A percentile compares a stretch with the other conserved stretches of the same genome.
Evolutionary conservation across 2,113 vertebrate genomes (phyloP).

Genomic region (Laterallus jamaicensis): DNA sequence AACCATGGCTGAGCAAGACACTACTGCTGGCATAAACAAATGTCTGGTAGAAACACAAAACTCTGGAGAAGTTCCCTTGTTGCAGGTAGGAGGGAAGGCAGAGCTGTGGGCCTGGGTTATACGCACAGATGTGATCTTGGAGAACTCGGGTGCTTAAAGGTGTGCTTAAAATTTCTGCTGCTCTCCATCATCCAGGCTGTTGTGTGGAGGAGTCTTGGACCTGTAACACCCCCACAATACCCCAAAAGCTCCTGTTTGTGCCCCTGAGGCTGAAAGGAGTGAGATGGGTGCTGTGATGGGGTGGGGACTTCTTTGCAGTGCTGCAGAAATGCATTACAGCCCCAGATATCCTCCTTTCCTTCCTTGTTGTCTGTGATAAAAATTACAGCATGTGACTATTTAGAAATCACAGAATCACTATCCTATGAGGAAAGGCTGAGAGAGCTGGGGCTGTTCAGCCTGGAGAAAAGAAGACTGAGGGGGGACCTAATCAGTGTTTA

Average conservation of each 20-base stretch:
- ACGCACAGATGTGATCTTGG: neutral
- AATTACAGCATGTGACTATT: neutral
- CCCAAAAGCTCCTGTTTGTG: accelerated
- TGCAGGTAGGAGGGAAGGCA: neutral
- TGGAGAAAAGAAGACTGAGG: too few relatives aligned
- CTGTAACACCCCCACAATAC: accelerated
- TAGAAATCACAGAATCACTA: neutral
- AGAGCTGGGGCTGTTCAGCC: too few relatives aligned
- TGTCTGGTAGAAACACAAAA: neutral
- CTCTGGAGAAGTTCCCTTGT: neutral
- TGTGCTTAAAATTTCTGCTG: neutral
- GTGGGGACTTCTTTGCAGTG: neutral
- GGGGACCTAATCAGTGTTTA: too few relatives aligned
- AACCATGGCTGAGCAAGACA: neutral
- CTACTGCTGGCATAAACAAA: neutral
- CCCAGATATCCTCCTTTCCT: neutral
- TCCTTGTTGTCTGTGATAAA: accelerated
- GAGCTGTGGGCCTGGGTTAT: accelerated
- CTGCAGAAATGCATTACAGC: neutral
- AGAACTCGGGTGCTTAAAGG: accelerated
- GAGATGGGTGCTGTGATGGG: neutral
- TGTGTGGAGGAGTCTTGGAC: neutral
- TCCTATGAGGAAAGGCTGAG: too few relatives aligned
- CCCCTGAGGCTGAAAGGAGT: neutral
- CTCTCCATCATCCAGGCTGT: neutral